Base-by-base conservation (phyloP, 2,113 vertebrate species). In the Microtus richardsoni region DNA sequence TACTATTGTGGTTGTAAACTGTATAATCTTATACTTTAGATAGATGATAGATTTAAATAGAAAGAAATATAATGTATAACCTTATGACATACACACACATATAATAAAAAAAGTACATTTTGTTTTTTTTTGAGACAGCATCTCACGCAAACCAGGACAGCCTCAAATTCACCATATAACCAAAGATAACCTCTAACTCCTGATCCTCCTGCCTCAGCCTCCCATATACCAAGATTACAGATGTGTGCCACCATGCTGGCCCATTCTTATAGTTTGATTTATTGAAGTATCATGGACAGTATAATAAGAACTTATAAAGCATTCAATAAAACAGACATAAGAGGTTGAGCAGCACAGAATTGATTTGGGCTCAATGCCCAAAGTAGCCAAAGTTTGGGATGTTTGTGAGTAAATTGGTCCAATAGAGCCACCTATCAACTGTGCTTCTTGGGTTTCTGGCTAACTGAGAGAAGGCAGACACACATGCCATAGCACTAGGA, bases 231-330 rank as follows among this genome's bases (percentile, higher is more conserved):
- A 44, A 84, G 39, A 64, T 33, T 44, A 66, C 8, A 47, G 58
- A 84, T 30, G 33, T 0, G 2, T 44, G 60, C 16, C 44, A 49
- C 83, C 11, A 52, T 22, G 30, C 19, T 52, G 21, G 62, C 19
- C 26, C 70, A 33, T 80, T 95, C 44, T 95, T 83, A 39, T 74
- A 80, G 80, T 68, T 41, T 85, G 92, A 90, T 62, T 60, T 82
- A 74, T 88, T 11, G 73, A 83, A n/a, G 16, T 60, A 70, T 92
- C 36, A 70, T 26, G 11, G 62, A 58, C 88, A 82, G 92, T 39
- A 88, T 85, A 82, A 82, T 36, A 83, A 93, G 80, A 91, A 95
- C n/a, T 95, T 66, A 86, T 93, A 88, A 96, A 78, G 24, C 66
- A 90, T 74, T 26, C n/a, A 78, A 13, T 73, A 84, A 96, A 94